A percentile compares a stretch with the other conserved stretches of the same genome.
phyloP scores from a whole-genome alignment of 2,797 vertebrate species.

The Micrastur ruficollis region DNA sequence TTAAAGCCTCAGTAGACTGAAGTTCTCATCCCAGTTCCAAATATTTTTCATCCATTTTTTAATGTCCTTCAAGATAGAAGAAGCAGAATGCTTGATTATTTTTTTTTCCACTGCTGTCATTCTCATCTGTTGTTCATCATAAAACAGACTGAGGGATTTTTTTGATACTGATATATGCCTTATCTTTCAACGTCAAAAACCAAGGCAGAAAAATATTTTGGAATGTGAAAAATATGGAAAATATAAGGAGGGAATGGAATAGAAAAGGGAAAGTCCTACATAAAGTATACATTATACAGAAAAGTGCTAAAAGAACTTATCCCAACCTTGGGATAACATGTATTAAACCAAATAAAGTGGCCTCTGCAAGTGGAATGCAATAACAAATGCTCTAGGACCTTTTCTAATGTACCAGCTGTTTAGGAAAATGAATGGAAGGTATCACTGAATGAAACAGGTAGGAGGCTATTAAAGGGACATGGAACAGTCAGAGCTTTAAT shows the following conservation, averaged over 20 bases:
- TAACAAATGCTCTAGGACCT: background rate
- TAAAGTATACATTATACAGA: background rate
- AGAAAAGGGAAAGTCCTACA: background rate
- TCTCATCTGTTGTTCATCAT: slow-evolving; percentile 43
- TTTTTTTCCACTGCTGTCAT: background rate
- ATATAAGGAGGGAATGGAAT: background rate
- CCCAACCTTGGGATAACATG: background rate
- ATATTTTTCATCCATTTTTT: background rate
- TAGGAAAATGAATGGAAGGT: background rate
- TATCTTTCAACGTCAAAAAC: background rate
- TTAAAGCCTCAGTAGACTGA: slow-evolving; percentile 13
- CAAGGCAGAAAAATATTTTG: background rate
- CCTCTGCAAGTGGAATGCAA: background rate
- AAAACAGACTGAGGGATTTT: background rate
- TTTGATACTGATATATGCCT: background rate
- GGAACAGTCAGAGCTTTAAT: background rate
- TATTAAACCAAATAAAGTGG: background rate
- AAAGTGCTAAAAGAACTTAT: background rate
- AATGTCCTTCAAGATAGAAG: background rate
- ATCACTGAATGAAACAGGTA: background rate
- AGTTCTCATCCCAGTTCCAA: slow-evolving; percentile 4
- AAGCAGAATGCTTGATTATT: background rate
- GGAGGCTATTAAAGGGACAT: background rate
- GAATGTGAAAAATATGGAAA: background rate
- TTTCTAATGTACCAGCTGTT: background rate